A percentile compares a stretch with the other conserved stretches of the same genome.
phyloP scores from a whole-genome alignment of 2,888 invertebrate genomes.

The Mythimna albipuncta region DNA sequence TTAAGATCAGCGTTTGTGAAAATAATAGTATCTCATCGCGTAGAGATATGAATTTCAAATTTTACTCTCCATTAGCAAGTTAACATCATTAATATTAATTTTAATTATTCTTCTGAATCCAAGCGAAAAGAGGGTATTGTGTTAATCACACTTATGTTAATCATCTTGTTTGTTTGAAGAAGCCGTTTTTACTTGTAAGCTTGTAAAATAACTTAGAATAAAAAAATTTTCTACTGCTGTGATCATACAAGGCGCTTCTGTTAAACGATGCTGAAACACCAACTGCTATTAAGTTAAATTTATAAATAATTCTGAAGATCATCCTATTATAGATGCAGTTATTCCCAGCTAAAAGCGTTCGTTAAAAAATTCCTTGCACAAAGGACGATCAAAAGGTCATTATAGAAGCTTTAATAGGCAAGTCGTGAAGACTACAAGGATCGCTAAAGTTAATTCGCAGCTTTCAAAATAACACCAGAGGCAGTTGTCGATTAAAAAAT shows the following conservation, averaged over 20 bases:
- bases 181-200: constrained; percentile 21
- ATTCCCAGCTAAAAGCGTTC: constrained; percentile 40
- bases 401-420: constrained; percentile 58
- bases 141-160: constrained; percentile 27
- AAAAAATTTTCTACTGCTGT: constrained; percentile 1
- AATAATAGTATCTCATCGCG: not conserved
- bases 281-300: constrained; percentile 24
- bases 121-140: constrained; percentile 46
- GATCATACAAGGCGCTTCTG: not conserved
- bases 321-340: constrained; percentile 32
- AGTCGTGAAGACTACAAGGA: constrained; percentile 54
- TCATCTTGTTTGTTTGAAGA: constrained; percentile 10
- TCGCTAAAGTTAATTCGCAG: constrained; percentile 74
- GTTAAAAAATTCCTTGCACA: constrained; percentile 48
- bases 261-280: constrained; percentile 2
- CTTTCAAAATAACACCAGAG: constrained; percentile 79
- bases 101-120: constrained; percentile 42
- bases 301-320: constrained; percentile 16
- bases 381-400: constrained; percentile 60
- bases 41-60: constrained; percentile 51
- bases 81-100: constrained; percentile 40
- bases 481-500: constrained; percentile 75
- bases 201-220: constrained; percentile 8
- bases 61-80: constrained; percentile 40
- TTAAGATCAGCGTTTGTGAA: constrained; percentile 30